These are phyloP conservation scores for Tipula confusa DNA, from an alignment of 2,888 invertebrate genomes.

Conservation along the genomic window DNA sequence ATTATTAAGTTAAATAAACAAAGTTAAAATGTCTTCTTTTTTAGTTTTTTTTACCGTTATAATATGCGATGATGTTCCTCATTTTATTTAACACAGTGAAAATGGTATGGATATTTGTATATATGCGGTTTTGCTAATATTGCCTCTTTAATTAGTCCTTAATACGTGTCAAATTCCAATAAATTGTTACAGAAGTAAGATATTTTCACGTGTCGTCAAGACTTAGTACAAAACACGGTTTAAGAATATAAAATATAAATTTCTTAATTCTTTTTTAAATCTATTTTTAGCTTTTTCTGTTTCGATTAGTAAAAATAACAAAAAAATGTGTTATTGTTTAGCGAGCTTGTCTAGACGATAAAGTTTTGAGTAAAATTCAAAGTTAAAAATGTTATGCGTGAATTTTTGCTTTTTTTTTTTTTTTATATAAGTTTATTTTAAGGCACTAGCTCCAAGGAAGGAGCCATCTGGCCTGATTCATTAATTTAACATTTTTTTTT, in stretches of 20 bases:
- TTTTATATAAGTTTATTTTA: too few relatives aligned
- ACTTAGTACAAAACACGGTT: background rate
- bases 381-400: slow-evolving; percentile 12
- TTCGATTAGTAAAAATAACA: background rate
- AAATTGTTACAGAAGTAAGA: too few relatives aligned
- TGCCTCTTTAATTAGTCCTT: background rate
- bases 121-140: background rate
- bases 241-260: too few relatives aligned
- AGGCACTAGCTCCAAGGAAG: too few relatives aligned
- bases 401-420: too few relatives aligned
- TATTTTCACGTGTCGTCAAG: background rate
- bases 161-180: background rate
- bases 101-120: background rate
- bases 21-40: background rate
- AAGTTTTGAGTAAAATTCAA: background rate
- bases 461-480: too few relatives aligned
- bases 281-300: background rate
- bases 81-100: background rate
- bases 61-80: background rate
- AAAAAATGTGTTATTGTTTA: background rate
- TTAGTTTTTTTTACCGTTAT: background rate
- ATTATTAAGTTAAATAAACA: slow-evolving; percentile 20
- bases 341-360: background rate
- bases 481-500: too few relatives aligned
- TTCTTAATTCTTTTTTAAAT: background rate